Evolutionary conservation across 2,113 vertebrate species (phyloP), one percentile per base, ranked within the genome.

Genomic region (Columbina picui): DNA sequence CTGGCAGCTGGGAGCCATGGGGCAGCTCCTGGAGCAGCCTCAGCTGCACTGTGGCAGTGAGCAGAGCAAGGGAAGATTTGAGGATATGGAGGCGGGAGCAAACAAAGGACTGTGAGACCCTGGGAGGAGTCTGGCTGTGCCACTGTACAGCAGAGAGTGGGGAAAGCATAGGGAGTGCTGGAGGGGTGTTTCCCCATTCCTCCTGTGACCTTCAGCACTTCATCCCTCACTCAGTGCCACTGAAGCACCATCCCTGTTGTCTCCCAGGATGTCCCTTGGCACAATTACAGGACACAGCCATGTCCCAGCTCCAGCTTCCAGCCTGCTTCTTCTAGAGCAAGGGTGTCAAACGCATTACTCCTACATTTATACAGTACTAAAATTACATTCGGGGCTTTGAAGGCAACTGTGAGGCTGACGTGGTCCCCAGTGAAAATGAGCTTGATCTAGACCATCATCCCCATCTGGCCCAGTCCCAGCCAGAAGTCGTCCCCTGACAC

Each of bases 121-220:
- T 55, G 10, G 29, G n/a, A 64, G 14, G 11, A 12, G 3, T 1
- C 47, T 63, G 41, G 30, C 14, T 39, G 20, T 59, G 60, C 29
- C 2, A 0, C 53, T 52, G 10, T 45, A 22, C 47, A 83, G n/a
- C 32, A 71, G 61, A 68, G 50, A 64, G 26, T 30, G 53, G 36
- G 68, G 26, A 83, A 14, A 50, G 32, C 0, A 0, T 29, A 43
- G 20, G 1, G 4, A 4, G 10, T 87, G 29, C 45, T 38, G 18
- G 1, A 2, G 43, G 27, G 36, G 36, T 9, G 27, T 77, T 49
- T 60, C 32, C 23, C 13, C 30, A 9, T 18, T 74, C 15, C 20
- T 14, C 6, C 15, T 21, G 34, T 15, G 38, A 32, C 30, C 25
- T n/a, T 76, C 49, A 82, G 57, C 14, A 32, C 4, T 2, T 27